phyloP scores from a whole-genome alignment of 2,797 vertebrate genomes.

The Tokudaia tokunoshimensis region DNA sequence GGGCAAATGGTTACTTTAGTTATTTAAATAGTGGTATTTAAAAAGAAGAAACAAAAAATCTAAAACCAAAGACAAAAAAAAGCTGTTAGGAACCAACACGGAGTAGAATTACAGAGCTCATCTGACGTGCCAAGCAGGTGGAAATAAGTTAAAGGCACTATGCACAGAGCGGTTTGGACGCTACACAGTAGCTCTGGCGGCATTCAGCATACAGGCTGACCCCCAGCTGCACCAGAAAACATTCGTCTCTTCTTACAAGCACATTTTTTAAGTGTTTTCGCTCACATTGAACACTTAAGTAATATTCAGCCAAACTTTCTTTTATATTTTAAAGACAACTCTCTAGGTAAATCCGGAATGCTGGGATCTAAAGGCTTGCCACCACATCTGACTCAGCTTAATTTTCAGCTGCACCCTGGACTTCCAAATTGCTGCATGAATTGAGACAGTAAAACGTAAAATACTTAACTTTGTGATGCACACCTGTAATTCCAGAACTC shows the following conservation, averaged over 20 bases:
- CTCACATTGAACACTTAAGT: not conserved
- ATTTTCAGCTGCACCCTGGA: not conserved
- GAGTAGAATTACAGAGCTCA: not conserved
- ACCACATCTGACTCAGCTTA: not conserved
- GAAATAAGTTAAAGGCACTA: not conserved
- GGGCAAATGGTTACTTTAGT: not conserved
- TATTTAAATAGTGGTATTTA: not conserved
- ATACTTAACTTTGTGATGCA: not conserved
- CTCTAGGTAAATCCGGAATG: not conserved
- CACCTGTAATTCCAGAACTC: not conserved
- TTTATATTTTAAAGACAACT: not conserved
- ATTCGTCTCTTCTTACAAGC: not conserved
- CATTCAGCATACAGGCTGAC: not conserved
- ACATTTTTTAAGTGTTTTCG: not conserved
- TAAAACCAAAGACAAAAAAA: not conserved
- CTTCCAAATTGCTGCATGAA: not conserved
- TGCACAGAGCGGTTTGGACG: not conserved
- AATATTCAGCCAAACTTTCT: not conserved
- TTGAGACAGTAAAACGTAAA: not conserved
- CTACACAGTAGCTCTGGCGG: not conserved
- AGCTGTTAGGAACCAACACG: not conserved
- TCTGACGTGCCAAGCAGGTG: not conserved
- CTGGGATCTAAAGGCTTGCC: not conserved
- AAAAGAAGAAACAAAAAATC: not conserved
- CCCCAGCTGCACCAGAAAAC: not conserved